phyloP scores from a whole-genome alignment of 2,888 invertebrate genomes.

The Hipparchia semele region DNA sequence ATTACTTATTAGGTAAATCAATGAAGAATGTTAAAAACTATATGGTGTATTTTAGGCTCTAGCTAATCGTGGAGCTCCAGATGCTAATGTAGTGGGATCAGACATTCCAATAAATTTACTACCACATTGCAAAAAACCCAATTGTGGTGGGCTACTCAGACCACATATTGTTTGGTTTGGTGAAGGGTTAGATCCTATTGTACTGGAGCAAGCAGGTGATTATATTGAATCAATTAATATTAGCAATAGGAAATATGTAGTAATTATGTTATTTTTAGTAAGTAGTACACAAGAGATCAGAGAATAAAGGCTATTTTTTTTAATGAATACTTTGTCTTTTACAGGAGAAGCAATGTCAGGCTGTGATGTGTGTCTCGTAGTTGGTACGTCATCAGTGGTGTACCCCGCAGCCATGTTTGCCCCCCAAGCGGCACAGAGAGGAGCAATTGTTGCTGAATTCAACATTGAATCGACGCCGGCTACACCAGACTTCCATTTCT shows the following conservation, averaged over 20 bases:
- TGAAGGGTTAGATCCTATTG: conserved; percentile 86
- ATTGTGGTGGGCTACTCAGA: conserved; percentile 87
- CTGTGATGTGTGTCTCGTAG: conserved; percentile 91
- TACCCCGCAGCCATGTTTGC: conserved; percentile 96
- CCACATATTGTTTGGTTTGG: conserved; percentile 96
- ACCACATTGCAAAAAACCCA: conserved; percentile 85
- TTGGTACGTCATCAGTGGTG: conserved; percentile 94
- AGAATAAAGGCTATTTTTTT: no score
- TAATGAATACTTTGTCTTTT: conserved; percentile 40
- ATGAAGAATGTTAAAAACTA: background rate
- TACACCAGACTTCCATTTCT: conserved; percentile 69
- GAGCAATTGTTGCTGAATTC: conserved; percentile 80
- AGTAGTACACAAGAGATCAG: no score
- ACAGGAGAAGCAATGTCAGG: conserved; percentile 84
- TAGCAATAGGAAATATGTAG: background rate
- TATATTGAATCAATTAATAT: background rate
- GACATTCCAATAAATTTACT: conserved; percentile 86
- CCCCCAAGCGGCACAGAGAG: conserved; percentile 87
- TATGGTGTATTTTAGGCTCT: conserved; percentile 56
- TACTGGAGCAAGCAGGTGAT: conserved; percentile 86
- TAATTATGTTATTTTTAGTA: no score
- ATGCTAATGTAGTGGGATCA: conserved; percentile 75
- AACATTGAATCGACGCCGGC: conserved; percentile 73
- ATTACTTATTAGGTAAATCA: background rate
- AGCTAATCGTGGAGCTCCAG: conserved; percentile 84